These are phyloP conservation scores for Somateria mollissima DNA, from an alignment of 2,797 vertebrate genomes.

Conservation along the genomic window DNA sequence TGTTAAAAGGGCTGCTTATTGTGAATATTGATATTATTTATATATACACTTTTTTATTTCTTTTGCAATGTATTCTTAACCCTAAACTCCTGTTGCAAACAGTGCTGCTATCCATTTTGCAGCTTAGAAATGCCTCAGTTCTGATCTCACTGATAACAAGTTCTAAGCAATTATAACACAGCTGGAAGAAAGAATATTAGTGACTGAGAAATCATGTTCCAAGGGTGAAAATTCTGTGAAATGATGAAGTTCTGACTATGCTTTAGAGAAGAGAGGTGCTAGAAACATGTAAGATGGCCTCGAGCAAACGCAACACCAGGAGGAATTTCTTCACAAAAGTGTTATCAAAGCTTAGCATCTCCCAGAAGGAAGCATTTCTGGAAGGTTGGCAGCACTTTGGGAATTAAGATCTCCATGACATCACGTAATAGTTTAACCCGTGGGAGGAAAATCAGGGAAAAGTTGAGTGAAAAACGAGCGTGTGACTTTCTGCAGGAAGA, in stretches of 20 bases:
- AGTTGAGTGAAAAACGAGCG: background rate
- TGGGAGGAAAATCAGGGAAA: background rate
- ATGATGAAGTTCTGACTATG: background rate
- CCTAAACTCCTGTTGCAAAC: background rate
- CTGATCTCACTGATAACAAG: background rate
- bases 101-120: background rate
- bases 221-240: background rate
- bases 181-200: background rate
- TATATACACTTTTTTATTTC: background rate
- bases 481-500: background rate
- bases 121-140: background rate
- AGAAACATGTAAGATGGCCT: background rate
- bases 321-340: background rate
- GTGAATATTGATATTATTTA: background rate
- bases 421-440: background rate
- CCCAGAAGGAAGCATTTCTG: background rate
- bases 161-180: background rate
- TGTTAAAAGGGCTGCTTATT: background rate
- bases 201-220: background rate
- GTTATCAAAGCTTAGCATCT: background rate
- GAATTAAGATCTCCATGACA: background rate
- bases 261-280: background rate
- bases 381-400: background rate
- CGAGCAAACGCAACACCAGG: background rate
- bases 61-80: background rate